These are phyloP conservation scores for Metallyticus violacea DNA, from an alignment of 2,888 invertebrate species.

Conservation along the genomic window DNA sequence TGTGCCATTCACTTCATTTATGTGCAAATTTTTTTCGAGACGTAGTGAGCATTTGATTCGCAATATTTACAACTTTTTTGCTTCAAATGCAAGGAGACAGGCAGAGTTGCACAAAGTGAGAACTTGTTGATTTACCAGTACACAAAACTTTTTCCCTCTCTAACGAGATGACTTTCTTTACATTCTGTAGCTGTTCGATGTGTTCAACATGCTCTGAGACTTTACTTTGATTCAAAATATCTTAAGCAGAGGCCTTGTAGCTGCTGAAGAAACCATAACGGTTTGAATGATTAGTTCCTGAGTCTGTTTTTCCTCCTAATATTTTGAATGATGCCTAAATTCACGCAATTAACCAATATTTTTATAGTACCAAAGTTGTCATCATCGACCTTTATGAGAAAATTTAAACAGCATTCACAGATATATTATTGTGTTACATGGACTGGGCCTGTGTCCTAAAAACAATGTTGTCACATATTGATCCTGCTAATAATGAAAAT, in stretches of 20 bases:
- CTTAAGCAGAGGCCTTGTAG: too few species aligned
- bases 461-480: too few species aligned
- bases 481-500: too few species aligned
- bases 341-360: too few species aligned
- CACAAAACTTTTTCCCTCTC: not conserved
- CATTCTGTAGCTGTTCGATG: not conserved
- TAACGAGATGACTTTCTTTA: constrained; percentile 12
- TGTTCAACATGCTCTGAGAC: too few species aligned
- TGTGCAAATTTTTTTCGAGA: not conserved
- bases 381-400: not conserved
- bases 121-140: not conserved
- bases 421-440: too few species aligned
- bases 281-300: not conserved
- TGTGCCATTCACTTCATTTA: constrained; percentile 40
- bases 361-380: not conserved
- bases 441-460: too few species aligned
- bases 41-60: not conserved
- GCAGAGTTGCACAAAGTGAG: not conserved
- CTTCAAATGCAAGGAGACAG: not conserved
- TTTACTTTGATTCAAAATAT: too few species aligned
- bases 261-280: too few species aligned
- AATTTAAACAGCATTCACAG: too few species aligned
- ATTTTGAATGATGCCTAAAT: not conserved
- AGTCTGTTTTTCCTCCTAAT: not conserved
- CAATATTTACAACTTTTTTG: not conserved